phyloP scores from a whole-genome alignment of 2,113 vertebrate species.

The Stercorarius parasiticus region DNA sequence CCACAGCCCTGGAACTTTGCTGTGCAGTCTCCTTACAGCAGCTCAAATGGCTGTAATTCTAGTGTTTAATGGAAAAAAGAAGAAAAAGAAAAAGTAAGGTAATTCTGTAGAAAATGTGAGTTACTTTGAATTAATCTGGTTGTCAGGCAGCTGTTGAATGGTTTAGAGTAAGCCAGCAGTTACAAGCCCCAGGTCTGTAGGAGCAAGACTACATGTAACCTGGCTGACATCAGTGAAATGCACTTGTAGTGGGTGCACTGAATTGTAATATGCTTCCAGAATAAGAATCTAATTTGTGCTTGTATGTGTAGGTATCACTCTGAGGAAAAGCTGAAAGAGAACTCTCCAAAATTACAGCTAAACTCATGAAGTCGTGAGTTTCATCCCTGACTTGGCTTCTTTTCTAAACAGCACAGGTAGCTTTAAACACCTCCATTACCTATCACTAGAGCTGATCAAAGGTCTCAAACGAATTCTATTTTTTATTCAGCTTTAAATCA shows the following conservation, averaged over 20 bases:
- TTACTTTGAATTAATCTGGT: background rate
- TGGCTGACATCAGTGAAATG: background rate
- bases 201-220: background rate
- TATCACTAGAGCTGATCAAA: background rate
- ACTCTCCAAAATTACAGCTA: background rate
- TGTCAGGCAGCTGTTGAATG: background rate
- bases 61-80: background rate
- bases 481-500: background rate
- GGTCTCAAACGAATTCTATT: fast-evolving
- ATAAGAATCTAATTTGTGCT: background rate
- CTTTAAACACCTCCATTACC: background rate
- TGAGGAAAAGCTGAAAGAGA: background rate
- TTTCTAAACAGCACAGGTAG: background rate
- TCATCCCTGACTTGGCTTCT: background rate
- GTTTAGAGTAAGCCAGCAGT: background rate
- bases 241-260: background rate
- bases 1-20: background rate
- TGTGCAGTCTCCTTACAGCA: background rate
- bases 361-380: background rate
- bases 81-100: background rate
- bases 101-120: background rate
- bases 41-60: background rate
- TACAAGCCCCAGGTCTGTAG: background rate
- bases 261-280: background rate
- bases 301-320: background rate